phyloP scores from a whole-genome alignment of 2,113 vertebrate species.

The Anser cygnoides region DNA sequence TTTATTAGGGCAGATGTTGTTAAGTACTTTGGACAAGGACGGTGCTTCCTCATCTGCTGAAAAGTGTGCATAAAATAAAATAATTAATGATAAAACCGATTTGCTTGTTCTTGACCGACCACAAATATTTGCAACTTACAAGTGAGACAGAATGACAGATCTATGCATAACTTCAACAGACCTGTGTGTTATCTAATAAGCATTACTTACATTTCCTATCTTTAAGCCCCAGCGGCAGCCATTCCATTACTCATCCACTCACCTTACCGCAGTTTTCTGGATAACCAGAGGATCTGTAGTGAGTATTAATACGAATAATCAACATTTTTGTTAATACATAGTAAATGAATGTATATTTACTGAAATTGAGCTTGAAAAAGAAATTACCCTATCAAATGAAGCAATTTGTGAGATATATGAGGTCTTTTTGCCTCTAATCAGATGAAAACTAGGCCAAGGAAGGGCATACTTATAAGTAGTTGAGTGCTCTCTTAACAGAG shows the following conservation, averaged over 20 bases:
- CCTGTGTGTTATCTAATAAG: background rate
- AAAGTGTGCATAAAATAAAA: background rate
- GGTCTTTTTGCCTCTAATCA: background rate
- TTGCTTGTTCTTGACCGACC: background rate
- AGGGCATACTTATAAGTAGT: background rate
- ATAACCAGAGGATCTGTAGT: background rate
- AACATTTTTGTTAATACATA: background rate
- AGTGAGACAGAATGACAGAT: background rate
- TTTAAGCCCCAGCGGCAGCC: background rate
- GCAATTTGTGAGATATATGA: background rate
- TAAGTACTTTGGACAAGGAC: background rate
- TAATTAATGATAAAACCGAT: background rate
- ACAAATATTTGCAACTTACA: background rate
- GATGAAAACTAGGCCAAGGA: background rate
- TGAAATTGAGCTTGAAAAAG: background rate
- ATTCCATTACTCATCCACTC: background rate
- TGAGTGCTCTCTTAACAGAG: background rate
- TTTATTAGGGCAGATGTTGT: background rate
- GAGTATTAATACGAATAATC: background rate
- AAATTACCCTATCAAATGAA: rapidly evolving
- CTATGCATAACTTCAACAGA: background rate
- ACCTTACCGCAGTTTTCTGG: background rate
- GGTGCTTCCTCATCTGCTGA: background rate
- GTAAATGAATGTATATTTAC: background rate
- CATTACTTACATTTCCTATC: background rate